Conservation (phyloP, 2,888 invertebrate species). For the Hydroisotoma schaefferi region DNA sequence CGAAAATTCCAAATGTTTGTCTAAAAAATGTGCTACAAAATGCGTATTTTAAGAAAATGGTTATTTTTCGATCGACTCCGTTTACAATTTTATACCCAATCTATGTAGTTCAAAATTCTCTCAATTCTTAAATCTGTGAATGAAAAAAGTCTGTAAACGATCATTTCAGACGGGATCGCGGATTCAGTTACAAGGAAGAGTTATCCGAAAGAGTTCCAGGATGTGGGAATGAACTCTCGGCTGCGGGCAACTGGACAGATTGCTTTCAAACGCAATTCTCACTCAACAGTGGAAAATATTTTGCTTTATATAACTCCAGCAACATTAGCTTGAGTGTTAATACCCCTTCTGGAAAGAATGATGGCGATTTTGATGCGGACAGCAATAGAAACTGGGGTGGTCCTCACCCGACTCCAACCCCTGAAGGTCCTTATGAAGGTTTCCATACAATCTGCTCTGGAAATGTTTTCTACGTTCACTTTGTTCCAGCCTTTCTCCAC, state of each 20-base stretch:
- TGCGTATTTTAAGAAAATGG: no score
- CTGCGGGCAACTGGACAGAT: no score
- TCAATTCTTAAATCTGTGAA: not conserved
- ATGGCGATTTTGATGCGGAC: not conserved
- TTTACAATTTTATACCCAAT: not conserved
- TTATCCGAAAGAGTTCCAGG: slow-evolving; percentile 21
- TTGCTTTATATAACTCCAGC: not conserved
- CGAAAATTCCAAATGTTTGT: no score
- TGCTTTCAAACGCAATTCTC: no score
- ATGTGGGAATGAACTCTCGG: no score
- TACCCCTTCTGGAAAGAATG: not conserved
- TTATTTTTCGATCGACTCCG: no score
- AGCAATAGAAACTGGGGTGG: not conserved
- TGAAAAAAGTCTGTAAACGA: no score
- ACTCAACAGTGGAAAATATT: not conserved
- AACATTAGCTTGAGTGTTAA: not conserved
- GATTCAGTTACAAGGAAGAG: slow-evolving; percentile 63
- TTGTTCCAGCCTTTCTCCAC: slow-evolving; percentile 70
- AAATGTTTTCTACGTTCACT: slow-evolving; percentile 67
- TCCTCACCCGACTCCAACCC: not conserved
- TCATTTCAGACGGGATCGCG: slow-evolving; percentile 66
- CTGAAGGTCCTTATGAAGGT: not conserved
- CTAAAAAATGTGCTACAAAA: no score
- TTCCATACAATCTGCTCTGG: slow-evolving; percentile 60
- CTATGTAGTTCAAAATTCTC: not conserved